phyloP scores from a whole-genome alignment of 2,888 invertebrate species.

The Argyresthia albistria region DNA sequence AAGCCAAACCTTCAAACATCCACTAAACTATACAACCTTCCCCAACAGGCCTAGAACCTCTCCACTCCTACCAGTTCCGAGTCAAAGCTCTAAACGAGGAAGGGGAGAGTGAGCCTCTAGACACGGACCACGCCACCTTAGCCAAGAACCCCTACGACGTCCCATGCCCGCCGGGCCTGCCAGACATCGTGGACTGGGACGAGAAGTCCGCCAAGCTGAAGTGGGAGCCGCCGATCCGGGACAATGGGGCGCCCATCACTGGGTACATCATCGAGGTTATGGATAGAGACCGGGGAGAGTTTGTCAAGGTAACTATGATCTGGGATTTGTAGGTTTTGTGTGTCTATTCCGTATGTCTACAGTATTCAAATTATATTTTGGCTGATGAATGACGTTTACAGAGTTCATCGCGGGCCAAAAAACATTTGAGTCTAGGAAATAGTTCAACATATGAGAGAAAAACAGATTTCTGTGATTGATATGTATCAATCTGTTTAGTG shows the following conservation, averaged over 20 bases:
- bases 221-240: constrained; percentile 92
- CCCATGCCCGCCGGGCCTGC: constrained; percentile 90
- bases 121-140: constrained; percentile 87
- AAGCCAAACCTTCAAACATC: background rate
- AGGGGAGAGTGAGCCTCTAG: constrained; percentile 96
- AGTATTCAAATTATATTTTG: no score
- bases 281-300: constrained; percentile 88
- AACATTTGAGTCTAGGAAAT: no score
- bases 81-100: constrained; percentile 97
- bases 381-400: no score
- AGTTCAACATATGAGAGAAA: no score
- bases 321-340: background rate
- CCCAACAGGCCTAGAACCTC: constrained; percentile 86
- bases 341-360: no score
- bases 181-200: constrained; percentile 92
- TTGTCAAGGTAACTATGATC: constrained; percentile 75
- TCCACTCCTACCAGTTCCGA: constrained; percentile 97
- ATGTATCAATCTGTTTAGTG: no score
- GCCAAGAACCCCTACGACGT: constrained; percentile 98
- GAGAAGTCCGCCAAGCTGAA: constrained; percentile 92
- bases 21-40: background rate
- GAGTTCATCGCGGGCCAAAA: no score
- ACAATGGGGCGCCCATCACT: constrained; percentile 94
- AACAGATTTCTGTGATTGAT: no score
- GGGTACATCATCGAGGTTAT: constrained; percentile 94